These are phyloP conservation scores for Drosophila equinoxialis DNA, from an alignment of 1,140 invertebrate species.

Conservation along the genomic window DNA sequence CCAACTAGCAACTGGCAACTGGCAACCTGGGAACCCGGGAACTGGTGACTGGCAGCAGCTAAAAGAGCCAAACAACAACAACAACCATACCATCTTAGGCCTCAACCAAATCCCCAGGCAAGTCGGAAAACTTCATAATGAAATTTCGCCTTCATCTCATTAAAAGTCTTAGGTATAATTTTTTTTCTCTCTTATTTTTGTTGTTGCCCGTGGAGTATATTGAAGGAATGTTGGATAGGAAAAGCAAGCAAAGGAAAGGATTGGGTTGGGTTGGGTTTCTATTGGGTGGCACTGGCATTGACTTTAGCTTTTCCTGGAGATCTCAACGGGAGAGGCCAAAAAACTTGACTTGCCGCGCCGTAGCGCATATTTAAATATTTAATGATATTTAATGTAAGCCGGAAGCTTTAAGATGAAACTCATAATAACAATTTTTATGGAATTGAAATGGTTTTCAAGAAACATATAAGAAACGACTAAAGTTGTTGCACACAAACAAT, in stretches of 20 bases:
- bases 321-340: too few relatives aligned
- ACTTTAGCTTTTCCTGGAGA: background rate
- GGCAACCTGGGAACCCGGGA: background rate
- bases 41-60: background rate
- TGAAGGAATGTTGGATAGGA: conserved; percentile 31
- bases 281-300: conserved; percentile 4
- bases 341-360: conserved; percentile 20
- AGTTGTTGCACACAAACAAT: too few relatives aligned
- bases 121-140: conserved; percentile 73
- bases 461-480: too few relatives aligned
- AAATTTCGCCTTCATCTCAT: conserved; percentile 83
- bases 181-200: background rate
- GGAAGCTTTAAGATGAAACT: conserved; percentile 66
- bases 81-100: conserved; percentile 44
- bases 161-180: conserved; percentile 78
- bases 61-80: conserved; percentile 11
- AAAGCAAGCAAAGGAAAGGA: conserved; percentile 15
- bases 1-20: conserved; percentile 29
- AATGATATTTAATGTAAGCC: conserved; percentile 81
- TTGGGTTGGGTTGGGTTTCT: background rate
- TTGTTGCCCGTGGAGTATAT: conserved; percentile 16
- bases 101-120: conserved; percentile 53
- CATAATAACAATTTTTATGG: background rate
- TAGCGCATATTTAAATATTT: conserved; percentile 75
- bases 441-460: too few relatives aligned